Evolutionary conservation across 2,888 invertebrate genomes (phyloP).

Genomic region (Enchytraeus crypticus): DNA sequence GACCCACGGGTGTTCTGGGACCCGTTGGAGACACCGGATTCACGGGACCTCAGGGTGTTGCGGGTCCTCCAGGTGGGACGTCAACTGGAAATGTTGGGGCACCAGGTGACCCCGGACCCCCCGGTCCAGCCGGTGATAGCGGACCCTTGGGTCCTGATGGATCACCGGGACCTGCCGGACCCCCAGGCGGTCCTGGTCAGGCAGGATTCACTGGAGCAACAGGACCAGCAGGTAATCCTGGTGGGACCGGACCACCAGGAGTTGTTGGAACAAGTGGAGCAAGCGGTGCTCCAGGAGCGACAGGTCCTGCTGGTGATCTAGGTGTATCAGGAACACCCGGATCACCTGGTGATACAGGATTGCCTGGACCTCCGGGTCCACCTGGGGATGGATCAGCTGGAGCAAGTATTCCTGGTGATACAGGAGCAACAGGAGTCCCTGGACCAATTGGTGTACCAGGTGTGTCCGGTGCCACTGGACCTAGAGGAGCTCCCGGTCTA

Average conservation of each 20-base stretch:
- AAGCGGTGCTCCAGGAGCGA: conserved; percentile 23
- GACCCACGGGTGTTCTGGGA: conserved; percentile 22
- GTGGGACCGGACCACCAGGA: conserved; percentile 2
- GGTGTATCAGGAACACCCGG: conserved; percentile 10
- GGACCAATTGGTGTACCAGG: conserved; percentile 8
- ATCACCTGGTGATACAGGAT: conserved; percentile 12
- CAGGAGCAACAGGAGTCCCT: conserved; percentile 22
- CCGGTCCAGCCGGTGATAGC: conserved; percentile 13
- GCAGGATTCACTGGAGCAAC: conserved; percentile 3
- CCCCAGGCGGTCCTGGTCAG: not conserved
- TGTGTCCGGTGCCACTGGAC: conserved; percentile 4
- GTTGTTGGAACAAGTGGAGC: conserved; percentile 1
- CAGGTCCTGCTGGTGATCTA: conserved; percentile 30
- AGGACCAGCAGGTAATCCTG: not conserved
- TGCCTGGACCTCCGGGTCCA: conserved; percentile 16
- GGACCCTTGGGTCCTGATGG: conserved; percentile 25
- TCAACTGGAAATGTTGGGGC: conserved; percentile 1
- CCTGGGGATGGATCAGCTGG: conserved; percentile 14
- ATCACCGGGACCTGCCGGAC: not conserved
- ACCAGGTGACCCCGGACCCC: conserved; percentile 13
- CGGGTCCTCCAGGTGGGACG: conserved; percentile 14
- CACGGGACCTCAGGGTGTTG: conserved; percentile 8
- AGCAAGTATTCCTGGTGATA: conserved; percentile 23
- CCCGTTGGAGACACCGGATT: conserved; percentile 6
- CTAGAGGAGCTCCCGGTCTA: not conserved